Evolutionary conservation across 2,888 invertebrate species (phyloP).

Genomic region (Agrenia bidenticulata): DNA sequence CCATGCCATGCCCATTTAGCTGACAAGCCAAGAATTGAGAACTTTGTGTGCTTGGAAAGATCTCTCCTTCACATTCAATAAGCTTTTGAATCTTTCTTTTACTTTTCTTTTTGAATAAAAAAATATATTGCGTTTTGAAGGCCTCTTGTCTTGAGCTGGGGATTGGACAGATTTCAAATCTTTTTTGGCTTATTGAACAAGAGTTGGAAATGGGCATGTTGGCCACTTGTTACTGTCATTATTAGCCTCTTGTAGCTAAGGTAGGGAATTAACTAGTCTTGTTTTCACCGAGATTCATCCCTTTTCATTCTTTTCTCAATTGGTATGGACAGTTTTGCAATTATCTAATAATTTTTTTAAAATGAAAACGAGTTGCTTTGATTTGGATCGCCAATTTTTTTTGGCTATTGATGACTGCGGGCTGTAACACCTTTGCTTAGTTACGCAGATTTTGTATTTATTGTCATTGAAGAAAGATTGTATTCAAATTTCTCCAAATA

Average conservation of each 20-base stretch:
- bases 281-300: constrained; percentile 11
- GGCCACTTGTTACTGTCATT: constrained; percentile 46
- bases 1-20: constrained; percentile 40
- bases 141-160: constrained; percentile 15
- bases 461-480: no score
- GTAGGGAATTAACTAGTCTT: constrained; percentile 1
- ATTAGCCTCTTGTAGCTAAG: neutral
- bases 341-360: no score
- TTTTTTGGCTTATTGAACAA: neutral
- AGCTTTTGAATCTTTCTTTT: constrained; percentile 7
- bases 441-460: no score
- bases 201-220: constrained; percentile 25
- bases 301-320: constrained; percentile 43
- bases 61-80: constrained; percentile 22
- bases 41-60: constrained; percentile 24
- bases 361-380: no score
- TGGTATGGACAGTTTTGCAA: neutral
- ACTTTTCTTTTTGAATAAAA: constrained; percentile 16
- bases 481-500: no score
- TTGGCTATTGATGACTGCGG: no score
- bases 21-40: constrained; percentile 34
- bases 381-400: no score
- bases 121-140: constrained; percentile 32
- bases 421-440: no score
- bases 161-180: neutral